Percentiles rank a stretch among this genome's conserved stretches.
Conservation (phyloP, 2,797 vertebrate species). For the Pangasius mekongensis region DNA sequence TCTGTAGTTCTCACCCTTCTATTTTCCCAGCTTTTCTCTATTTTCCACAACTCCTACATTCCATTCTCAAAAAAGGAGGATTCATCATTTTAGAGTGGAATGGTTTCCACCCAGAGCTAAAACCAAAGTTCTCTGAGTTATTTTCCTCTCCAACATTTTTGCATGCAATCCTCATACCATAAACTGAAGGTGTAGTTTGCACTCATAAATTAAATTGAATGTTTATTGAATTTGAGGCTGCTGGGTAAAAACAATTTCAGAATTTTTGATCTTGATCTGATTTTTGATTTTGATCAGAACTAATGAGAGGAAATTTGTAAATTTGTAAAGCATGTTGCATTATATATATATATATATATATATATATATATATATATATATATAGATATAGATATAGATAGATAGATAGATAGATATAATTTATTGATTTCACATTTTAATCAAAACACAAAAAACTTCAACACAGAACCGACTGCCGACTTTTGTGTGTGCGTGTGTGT, state of each 20-base stretch:
- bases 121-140: neutral
- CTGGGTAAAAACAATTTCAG: neutral
- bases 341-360: too few relatives aligned
- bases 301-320: neutral
- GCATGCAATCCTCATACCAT: neutral
- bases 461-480: neutral
- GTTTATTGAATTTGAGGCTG: neutral
- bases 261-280: neutral
- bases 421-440: neutral
- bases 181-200: neutral
- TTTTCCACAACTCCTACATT: constrained; percentile 19
- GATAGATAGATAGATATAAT: neutral
- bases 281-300: too few relatives aligned
- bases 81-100: constrained; percentile 7
- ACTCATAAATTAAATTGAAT: neutral
- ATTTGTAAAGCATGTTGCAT: neutral
- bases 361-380: too few relatives aligned
- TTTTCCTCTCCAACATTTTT: constrained; percentile 2
- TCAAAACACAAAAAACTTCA: neutral
- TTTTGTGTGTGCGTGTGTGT: neutral
- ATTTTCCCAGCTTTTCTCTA: neutral
- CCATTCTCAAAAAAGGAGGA: constrained; percentile 7
- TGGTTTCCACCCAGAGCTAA: neutral
- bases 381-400: too few relatives aligned
- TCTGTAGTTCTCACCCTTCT: neutral